A percentile compares a stretch with the other conserved stretches of the same genome.
Evolutionary conservation across 2,113 vertebrate species (phyloP).

Genomic region (Uropsilus gracilis): DNA sequence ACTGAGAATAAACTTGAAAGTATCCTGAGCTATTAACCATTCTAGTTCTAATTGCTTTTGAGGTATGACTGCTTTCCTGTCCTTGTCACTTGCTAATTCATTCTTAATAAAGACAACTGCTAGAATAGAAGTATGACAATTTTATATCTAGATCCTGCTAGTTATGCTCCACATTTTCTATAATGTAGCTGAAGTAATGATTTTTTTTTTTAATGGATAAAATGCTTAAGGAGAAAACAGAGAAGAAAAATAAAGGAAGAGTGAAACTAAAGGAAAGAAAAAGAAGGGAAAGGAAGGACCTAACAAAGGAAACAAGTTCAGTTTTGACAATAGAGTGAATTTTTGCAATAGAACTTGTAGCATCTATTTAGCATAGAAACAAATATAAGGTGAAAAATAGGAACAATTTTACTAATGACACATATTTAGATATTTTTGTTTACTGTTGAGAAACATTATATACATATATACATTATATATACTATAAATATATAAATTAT

Average conservation of each 20-base stretch:
- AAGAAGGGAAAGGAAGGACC: fast-evolving
- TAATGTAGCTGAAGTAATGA: background rate
- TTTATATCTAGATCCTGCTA: background rate
- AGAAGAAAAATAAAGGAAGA: background rate
- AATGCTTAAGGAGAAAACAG: background rate
- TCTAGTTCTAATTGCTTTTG: background rate
- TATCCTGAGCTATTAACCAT: background rate
- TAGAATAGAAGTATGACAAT: fast-evolving
- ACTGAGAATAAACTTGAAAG: background rate
- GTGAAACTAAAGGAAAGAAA: background rate
- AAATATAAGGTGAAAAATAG: background rate
- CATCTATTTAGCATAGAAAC: background rate
- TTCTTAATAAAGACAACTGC: background rate
- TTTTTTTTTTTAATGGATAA: background rate
- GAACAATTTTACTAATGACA: background rate
- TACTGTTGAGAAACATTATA: background rate
- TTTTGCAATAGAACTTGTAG: background rate
- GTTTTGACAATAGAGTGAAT: background rate
- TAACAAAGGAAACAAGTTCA: background rate
- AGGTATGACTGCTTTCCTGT: background rate
- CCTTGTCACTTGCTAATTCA: background rate
- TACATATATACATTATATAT: no score
- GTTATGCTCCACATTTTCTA: background rate
- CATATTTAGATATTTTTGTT: background rate
- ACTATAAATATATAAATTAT: no score